Base-by-base conservation (phyloP, 2,888 invertebrate genomes). In the Ichneumon xanthorius region DNA sequence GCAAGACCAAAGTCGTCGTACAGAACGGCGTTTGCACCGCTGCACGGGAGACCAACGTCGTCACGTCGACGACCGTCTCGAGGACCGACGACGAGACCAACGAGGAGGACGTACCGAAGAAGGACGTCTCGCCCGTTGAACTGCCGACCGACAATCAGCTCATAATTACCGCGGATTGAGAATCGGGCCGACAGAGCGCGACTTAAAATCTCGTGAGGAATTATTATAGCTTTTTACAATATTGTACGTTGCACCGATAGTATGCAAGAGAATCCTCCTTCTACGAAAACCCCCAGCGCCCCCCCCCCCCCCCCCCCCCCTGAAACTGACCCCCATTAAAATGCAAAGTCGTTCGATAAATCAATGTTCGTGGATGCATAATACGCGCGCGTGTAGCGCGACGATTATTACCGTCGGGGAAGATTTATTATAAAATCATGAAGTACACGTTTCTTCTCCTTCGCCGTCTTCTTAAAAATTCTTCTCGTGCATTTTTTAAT, bases 121-220 rank as follows among this genome's bases (percentile, higher is more conserved):
- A 95, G 89, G 95, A 95, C 72, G 93, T 95, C 88, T 95, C 95
- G 89, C 95, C 95, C 70, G 88, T 93, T 30, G 90, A 90, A 9
- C 80, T 90, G 4, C 90, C 92, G 68, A 92, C 91, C 79, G 93
- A 93, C 68, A 94, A 94, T 89, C 94, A 94, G 80, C 89, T 94
- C 65, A 92, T 93, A 78, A 89, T 91, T 82, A 92, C 90, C 81
- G 91, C 92, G 65, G 93, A 94, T 88, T 93, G 92, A 93, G 88
- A 26, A n/a, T 40, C 14, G 5, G 55, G 14, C 67, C 68, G 65
- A 48, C n/a, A 37, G 68, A 79, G 22, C 82, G 83, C 79, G n/a
- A 83, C 30, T 58, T n/a, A 53, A 19, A 37, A 16, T 70, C 53
- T 73, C 63, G 67, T 72, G 50, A 73, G 68, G 70, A 70, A 68